Evolutionary conservation across 1,140 invertebrate species (phyloP).

Genomic region (Campoletis sonorensis): DNA sequence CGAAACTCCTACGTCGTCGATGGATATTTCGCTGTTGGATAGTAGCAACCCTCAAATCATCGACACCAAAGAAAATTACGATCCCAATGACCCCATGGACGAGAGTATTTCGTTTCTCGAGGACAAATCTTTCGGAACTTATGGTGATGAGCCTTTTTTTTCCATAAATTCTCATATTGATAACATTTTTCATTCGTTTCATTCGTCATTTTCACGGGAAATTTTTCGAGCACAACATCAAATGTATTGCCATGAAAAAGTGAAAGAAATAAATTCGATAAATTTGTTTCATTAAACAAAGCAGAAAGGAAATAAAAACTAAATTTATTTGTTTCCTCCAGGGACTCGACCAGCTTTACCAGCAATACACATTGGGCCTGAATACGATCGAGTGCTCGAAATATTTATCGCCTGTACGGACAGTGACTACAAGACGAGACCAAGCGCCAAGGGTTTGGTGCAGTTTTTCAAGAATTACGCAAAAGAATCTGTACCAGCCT

Average conservation of each 20-base stretch:
- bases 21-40: conserved; percentile 42
- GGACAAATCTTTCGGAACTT: conserved; percentile 47
- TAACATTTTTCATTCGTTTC: too few relatives aligned
- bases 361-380: conserved; percentile 78
- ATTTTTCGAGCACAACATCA: too few relatives aligned
- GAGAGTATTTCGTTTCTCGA: conserved; percentile 48
- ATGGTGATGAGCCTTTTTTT: conserved; percentile 55
- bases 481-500: conserved; percentile 5
- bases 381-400: conserved; percentile 82
- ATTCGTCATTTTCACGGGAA: background rate
- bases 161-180: conserved; percentile 12
- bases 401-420: conserved; percentile 86
- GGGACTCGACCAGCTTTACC: conserved; percentile 84
- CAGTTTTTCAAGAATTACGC: conserved; percentile 67
- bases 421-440: conserved; percentile 78
- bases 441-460: conserved; percentile 78
- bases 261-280: too few relatives aligned
- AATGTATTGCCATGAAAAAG: too few relatives aligned
- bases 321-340: conserved; percentile 57
- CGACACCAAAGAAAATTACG: conserved; percentile 56
- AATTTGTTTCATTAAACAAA: too few relatives aligned
- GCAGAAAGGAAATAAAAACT: too few relatives aligned
- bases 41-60: background rate
- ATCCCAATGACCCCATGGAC: conserved; percentile 58
- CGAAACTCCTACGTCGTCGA: conserved; percentile 22